Percentiles rank a stretch among this genome's conserved stretches.
Conservation (phyloP, 2,888 invertebrate genomes). For the Cerastis rubricosa region DNA sequence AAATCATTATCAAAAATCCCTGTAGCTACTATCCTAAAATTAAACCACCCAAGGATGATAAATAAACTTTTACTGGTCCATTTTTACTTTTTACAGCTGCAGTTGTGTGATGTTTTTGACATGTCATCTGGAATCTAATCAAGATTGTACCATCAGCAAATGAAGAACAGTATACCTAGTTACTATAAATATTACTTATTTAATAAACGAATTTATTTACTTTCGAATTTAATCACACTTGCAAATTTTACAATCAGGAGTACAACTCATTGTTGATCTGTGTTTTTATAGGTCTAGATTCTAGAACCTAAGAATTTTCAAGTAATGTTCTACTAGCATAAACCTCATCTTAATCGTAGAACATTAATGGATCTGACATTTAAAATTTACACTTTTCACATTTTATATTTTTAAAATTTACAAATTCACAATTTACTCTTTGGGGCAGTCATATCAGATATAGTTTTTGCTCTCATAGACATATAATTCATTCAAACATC, state of each 20-base stretch:
- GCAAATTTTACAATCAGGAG: not conserved
- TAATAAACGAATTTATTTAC: not conserved
- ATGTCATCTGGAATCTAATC: not conserved
- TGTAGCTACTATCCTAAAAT: slow-evolving; percentile 38
- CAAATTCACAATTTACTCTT: too few species aligned
- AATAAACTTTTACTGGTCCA: not conserved
- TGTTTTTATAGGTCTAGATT: too few species aligned
- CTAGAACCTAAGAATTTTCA: too few species aligned
- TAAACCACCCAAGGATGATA: not conserved
- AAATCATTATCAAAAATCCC: not conserved
- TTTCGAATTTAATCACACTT: not conserved
- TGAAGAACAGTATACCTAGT: slow-evolving; percentile 33
- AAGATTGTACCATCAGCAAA: slow-evolving; percentile 23
- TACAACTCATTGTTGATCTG: too few species aligned
- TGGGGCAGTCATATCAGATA: too few species aligned
- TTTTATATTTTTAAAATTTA: too few species aligned
- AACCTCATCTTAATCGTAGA: too few species aligned
- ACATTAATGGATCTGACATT: too few species aligned
- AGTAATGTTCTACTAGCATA: too few species aligned
- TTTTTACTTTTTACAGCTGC: too few species aligned
- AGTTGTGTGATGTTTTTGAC: not conserved
- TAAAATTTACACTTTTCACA: too few species aligned
- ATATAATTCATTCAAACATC: not conserved
- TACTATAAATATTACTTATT: not conserved
- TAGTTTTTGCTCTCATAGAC: too few species aligned